Percentiles rank a stretch among this genome's conserved stretches.
Evolutionary conservation across 2,888 invertebrate genomes (phyloP).

Genomic region (Myopa tessellatipennis): DNA sequence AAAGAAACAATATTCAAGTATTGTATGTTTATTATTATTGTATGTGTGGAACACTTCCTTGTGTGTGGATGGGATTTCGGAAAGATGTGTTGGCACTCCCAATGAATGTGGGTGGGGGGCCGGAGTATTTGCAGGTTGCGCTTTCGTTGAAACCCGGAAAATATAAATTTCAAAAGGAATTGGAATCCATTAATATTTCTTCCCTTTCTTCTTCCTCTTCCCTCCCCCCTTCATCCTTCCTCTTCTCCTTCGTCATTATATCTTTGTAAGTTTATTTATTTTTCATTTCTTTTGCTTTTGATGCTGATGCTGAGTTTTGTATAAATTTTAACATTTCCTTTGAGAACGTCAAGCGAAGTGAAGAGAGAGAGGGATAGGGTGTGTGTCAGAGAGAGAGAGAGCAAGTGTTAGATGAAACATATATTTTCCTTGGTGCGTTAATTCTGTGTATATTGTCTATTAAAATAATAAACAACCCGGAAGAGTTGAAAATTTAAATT

Average conservation of each 20-base stretch:
- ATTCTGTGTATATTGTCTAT: too few species aligned
- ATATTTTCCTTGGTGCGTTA: too few species aligned
- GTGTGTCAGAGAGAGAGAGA: not conserved
- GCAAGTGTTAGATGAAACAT: not conserved
- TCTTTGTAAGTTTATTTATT: not conserved
- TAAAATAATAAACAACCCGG: not conserved
- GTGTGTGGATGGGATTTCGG: too few species aligned
- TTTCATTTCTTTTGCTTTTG: not conserved
- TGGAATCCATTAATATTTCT: conserved; percentile 33
- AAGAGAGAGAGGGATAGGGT: not conserved
- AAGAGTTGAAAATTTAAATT: not conserved
- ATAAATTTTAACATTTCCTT: not conserved
- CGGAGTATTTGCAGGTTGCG: not conserved
- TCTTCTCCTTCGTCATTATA: not conserved
- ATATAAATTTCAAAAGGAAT: conserved; percentile 32
- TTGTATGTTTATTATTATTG: not conserved
- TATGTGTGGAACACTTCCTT: not conserved
- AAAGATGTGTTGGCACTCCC: too few species aligned
- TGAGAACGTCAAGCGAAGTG: not conserved
- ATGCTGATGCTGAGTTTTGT: conserved; percentile 2
- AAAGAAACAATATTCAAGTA: not conserved
- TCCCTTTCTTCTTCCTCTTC: not conserved
- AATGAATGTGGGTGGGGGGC: not conserved
- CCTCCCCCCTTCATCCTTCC: not conserved
- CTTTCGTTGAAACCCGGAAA: conserved; percentile 7